phyloP scores from a whole-genome alignment of 2,797 vertebrate species.

The Chaunax sp. region DNA sequence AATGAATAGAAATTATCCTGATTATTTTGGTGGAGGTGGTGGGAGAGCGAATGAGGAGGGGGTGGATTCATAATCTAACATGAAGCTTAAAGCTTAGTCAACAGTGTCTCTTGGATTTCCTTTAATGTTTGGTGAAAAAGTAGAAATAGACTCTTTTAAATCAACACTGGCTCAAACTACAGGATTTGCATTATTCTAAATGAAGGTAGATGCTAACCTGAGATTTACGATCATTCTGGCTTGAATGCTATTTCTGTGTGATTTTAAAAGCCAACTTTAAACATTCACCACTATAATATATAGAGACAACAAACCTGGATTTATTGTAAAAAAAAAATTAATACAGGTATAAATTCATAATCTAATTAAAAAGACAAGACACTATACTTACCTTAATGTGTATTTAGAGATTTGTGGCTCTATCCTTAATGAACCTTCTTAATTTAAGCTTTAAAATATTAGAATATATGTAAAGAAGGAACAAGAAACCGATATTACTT shows the following conservation, averaged over 20 bases:
- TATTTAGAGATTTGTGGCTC: not conserved
- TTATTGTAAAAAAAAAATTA: not conserved
- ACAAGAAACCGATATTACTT: not conserved
- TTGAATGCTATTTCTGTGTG: not conserved
- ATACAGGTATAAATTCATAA: not conserved
- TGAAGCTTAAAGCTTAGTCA: conserved; percentile 62
- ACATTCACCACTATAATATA: not conserved
- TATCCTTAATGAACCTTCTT: not conserved
- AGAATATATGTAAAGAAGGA: not conserved
- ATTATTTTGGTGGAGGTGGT: conserved; percentile 74
- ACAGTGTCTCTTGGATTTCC: conserved; percentile 42
- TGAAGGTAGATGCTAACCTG: not conserved
- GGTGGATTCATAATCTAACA: conserved; percentile 62
- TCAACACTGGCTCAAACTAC: not conserved
- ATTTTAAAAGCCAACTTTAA: not conserved
- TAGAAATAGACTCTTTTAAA: no score
- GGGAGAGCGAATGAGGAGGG: conserved; percentile 35
- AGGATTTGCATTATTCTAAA: not conserved
- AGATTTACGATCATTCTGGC: not conserved
- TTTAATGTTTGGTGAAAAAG: conserved; percentile 11
- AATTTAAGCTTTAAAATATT: not conserved
- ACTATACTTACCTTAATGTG: not conserved
- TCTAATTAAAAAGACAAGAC: conserved; percentile 4
- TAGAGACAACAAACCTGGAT: not conserved
- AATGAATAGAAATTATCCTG: conserved; percentile 84